Conservation (phyloP, 2,797 vertebrate species). For the Anguilla obscura region DNA sequence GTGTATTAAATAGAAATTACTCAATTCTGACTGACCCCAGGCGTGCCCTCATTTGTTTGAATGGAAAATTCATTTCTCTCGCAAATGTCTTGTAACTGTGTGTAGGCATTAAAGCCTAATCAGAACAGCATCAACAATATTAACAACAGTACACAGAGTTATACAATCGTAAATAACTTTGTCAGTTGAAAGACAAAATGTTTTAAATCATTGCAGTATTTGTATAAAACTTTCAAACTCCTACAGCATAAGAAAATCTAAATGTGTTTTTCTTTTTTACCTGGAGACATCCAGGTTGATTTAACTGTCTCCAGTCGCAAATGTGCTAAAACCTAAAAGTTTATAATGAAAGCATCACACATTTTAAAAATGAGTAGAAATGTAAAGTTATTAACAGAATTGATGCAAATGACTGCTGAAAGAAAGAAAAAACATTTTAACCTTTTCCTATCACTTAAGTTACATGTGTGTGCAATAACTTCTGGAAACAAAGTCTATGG, state of each 20-base stretch:
- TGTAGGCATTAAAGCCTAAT: not conserved
- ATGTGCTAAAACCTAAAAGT: not conserved
- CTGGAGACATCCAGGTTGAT: not conserved
- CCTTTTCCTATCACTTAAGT: not conserved
- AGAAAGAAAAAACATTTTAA: not conserved
- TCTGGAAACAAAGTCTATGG: not conserved
- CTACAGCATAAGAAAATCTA: not conserved
- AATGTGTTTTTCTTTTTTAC: not conserved
- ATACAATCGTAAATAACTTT: not conserved
- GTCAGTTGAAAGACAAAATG: not conserved
- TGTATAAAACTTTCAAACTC: constrained; percentile 4
- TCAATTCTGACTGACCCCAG: not conserved
- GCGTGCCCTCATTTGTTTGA: not conserved
- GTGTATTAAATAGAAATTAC: not conserved
- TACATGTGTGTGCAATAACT: not conserved
- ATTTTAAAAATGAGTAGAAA: not conserved
- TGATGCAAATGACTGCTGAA: not conserved
- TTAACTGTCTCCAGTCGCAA: not conserved
- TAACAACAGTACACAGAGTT: not conserved
- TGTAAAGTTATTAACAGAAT: not conserved
- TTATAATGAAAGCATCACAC: not conserved
- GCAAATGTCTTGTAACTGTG: not conserved
- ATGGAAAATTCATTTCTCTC: not conserved
- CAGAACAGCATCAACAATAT: not conserved
- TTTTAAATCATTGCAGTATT: not conserved